phyloP scores from a whole-genome alignment of 2,888 invertebrate species.

The Watsonalla cultraria region DNA sequence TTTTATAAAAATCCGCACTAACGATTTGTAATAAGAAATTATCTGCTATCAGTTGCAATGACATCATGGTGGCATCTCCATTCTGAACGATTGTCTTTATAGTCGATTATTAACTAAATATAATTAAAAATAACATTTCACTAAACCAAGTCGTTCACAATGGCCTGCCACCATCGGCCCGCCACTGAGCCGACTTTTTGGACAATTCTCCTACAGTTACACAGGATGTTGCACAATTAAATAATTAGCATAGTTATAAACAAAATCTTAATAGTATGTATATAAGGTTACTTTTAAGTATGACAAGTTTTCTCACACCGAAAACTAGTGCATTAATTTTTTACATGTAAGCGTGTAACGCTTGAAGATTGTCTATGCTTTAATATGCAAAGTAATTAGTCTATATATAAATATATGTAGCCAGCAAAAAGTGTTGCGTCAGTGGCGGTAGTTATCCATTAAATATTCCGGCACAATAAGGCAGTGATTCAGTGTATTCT shows the following conservation, averaged over 20 bases:
- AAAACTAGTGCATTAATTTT: background rate
- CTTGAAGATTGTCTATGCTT: background rate
- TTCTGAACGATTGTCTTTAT: constrained; percentile 45
- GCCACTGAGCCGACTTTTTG: constrained; percentile 35
- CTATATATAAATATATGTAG: background rate
- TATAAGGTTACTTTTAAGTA: background rate
- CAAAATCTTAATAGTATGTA: background rate
- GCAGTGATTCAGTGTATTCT: constrained; percentile 76
- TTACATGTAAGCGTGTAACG: background rate
- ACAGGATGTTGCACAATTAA: background rate
- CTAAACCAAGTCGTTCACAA: constrained; percentile 45
- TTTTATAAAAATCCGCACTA: constrained; percentile 59
- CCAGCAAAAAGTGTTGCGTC: background rate
- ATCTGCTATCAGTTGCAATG: constrained; percentile 63
- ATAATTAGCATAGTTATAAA: background rate
- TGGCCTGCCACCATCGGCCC: constrained; percentile 43
- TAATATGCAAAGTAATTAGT: background rate
- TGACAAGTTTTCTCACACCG: background rate
- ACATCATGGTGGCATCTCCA: constrained; percentile 41
- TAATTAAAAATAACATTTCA: constrained; percentile 60
- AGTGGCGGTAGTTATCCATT: constrained; percentile 34
- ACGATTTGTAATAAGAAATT: constrained; percentile 60
- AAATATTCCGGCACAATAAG: constrained; percentile 74
- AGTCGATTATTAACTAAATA: constrained; percentile 60
- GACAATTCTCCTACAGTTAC: background rate